These are phyloP conservation scores for Gulo gulo DNA, from an alignment of 2,113 vertebrate species.

Conservation along the genomic window DNA sequence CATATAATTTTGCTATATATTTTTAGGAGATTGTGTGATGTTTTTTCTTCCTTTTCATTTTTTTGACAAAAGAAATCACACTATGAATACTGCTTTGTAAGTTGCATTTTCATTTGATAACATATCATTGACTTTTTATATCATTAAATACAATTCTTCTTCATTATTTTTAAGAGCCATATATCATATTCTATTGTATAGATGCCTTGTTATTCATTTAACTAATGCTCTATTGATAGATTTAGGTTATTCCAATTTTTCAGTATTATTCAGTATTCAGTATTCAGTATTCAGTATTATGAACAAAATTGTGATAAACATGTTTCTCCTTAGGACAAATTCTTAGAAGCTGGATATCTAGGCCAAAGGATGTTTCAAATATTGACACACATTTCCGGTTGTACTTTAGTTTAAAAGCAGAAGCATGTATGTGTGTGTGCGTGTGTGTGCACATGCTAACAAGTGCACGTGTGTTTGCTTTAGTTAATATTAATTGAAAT, in stretches of 20 bases:
- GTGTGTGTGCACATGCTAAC: background rate
- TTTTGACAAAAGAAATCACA: background rate
- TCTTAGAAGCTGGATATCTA: slow-evolving; percentile 20
- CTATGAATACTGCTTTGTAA: background rate
- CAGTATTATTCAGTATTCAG: no score
- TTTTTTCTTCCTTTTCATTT: background rate
- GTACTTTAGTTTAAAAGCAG: background rate
- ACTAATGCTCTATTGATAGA: background rate
- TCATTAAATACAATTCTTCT: slow-evolving; percentile 23
- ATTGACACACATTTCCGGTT: background rate
- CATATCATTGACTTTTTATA: background rate
- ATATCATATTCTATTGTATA: background rate
- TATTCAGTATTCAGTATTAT: slow-evolving; percentile 42
- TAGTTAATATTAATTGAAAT: background rate
- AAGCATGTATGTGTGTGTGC: background rate
- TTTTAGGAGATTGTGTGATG: background rate
- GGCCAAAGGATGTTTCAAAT: background rate
- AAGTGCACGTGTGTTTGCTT: background rate
- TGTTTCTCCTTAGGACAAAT: slow-evolving; percentile 16
- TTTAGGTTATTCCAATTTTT: slow-evolving; percentile 35
- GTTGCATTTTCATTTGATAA: slow-evolving; percentile 7
- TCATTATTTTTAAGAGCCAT: slow-evolving; percentile 10
- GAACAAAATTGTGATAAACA: slow-evolving; percentile 39
- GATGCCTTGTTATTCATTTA: background rate
- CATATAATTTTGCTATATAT: background rate